A percentile compares a stretch with the other conserved stretches of the same genome.
phyloP scores from a whole-genome alignment of 2,888 invertebrate genomes.

The Steromphala cineraria region DNA sequence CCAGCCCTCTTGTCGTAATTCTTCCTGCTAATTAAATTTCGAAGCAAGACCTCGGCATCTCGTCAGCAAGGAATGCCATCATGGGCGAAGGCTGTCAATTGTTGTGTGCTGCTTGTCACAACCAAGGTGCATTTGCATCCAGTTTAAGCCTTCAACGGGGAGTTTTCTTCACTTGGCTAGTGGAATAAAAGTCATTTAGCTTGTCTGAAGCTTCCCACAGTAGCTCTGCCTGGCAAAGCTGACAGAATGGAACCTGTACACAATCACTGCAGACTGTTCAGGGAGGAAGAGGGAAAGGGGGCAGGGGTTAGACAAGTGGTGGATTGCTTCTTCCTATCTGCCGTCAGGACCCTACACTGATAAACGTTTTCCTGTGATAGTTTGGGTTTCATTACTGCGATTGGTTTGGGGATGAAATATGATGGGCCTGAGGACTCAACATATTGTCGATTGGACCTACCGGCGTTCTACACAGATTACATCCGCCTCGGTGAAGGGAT shows the following conservation, averaged over 20 bases:
- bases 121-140: not conserved
- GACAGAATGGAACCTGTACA: not conserved
- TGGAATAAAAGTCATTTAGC: not conserved
- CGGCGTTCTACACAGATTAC: too few relatives aligned
- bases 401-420: not conserved
- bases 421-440: not conserved
- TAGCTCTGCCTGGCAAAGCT: not conserved
- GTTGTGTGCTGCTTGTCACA: not conserved
- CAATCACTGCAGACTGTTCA: not conserved
- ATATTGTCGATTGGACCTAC: too few relatives aligned
- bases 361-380: not conserved
- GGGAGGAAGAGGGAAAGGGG: not conserved
- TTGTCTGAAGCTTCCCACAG: not conserved
- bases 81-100: not conserved
- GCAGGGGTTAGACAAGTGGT: not conserved
- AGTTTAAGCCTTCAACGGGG: not conserved
- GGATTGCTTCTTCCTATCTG: not conserved
- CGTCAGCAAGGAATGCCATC: not conserved
- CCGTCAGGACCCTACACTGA: not conserved
- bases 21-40: not conserved
- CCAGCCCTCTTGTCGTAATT: not conserved
- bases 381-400: not conserved
- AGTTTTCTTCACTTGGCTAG: not conserved
- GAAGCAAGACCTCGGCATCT: not conserved
- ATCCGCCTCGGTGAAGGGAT: too few relatives aligned